phyloP scores from a whole-genome alignment of 2,797 vertebrate species.

The Sebastes ruberrimus region DNA sequence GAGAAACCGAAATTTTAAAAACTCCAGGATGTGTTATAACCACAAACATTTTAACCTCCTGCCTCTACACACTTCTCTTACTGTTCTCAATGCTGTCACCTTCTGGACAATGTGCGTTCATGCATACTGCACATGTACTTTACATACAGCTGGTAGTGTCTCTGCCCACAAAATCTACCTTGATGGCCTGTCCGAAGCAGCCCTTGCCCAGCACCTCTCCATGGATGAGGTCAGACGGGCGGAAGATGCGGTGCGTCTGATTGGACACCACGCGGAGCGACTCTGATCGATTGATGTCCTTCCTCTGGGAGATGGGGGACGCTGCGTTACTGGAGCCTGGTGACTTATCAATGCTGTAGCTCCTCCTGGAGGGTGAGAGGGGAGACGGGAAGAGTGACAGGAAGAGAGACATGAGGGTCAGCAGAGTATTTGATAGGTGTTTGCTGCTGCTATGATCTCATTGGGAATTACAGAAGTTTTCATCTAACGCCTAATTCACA shows the following conservation, averaged over 20 bases:
- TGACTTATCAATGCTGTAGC: slow-evolving; percentile 94
- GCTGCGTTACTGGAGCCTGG: slow-evolving; percentile 86
- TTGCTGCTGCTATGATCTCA: background rate
- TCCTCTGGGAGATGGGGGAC: slow-evolving; percentile 88
- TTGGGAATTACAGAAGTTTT: too few species aligned
- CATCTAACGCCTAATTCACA: too few species aligned
- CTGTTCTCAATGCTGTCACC: slow-evolving; percentile 50
- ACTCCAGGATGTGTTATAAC: background rate
- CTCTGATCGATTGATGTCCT: slow-evolving; percentile 94
- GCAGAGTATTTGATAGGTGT: background rate
- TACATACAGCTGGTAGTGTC: background rate
- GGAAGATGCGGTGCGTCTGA: slow-evolving; percentile 93
- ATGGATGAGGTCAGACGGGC: slow-evolving; percentile 95
- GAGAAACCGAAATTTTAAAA: background rate
- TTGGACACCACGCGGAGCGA: slow-evolving; percentile 90
- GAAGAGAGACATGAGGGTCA: background rate
- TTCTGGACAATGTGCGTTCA: slow-evolving; percentile 25
- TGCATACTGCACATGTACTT: background rate
- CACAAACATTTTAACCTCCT: background rate
- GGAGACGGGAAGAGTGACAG: background rate
- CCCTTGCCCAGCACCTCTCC: slow-evolving; percentile 97
- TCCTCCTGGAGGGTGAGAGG: slow-evolving; percentile 80
- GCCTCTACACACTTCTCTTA: background rate
- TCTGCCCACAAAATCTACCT: slow-evolving; percentile 78
- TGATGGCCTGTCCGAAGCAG: slow-evolving; percentile 97